Percentiles rank a stretch among this genome's conserved stretches.
Conservation (phyloP, 2,888 invertebrate species). For the Electrophaes corylata region DNA sequence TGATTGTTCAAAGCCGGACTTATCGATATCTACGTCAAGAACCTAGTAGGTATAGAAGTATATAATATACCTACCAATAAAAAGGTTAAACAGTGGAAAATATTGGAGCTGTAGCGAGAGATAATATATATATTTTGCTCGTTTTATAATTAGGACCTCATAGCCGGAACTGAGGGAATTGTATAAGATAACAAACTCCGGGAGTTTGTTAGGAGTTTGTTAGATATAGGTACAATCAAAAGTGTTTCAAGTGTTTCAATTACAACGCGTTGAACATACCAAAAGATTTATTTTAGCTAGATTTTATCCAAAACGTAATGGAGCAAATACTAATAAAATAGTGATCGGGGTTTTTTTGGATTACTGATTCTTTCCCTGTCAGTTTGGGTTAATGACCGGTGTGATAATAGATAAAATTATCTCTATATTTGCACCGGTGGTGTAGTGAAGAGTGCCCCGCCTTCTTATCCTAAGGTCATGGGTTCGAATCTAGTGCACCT, state of each 20-base stretch:
- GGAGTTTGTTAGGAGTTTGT: too few relatives aligned
- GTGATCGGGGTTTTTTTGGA: background rate
- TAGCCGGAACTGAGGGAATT: conserved; percentile 68
- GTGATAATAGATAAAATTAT: too few relatives aligned
- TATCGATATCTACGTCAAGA: conserved; percentile 33
- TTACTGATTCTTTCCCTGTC: background rate
- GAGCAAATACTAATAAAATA: too few relatives aligned
- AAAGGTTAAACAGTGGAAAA: conserved; percentile 35
- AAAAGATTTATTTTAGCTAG: conserved; percentile 11
- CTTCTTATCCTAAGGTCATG: too few relatives aligned
- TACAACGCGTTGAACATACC: background rate
- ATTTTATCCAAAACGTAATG: background rate
- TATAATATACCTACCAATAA: conserved; percentile 26
- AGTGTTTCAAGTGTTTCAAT: too few relatives aligned
- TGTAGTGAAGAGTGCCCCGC: too few relatives aligned
- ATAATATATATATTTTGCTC: conserved; percentile 43
- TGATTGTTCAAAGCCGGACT: conserved; percentile 33
- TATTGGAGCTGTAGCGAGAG: conserved; percentile 37
- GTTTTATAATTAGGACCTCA: conserved; percentile 52
- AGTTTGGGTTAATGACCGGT: background rate
- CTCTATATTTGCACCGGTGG: too few relatives aligned
- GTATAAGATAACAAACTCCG: too few relatives aligned
- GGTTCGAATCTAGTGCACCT: too few relatives aligned
- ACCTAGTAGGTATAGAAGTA: conserved; percentile 6
- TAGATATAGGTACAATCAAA: too few relatives aligned